phyloP scores from a whole-genome alignment of 2,797 vertebrate species.

The Cynodonichthys magdalenae region DNA sequence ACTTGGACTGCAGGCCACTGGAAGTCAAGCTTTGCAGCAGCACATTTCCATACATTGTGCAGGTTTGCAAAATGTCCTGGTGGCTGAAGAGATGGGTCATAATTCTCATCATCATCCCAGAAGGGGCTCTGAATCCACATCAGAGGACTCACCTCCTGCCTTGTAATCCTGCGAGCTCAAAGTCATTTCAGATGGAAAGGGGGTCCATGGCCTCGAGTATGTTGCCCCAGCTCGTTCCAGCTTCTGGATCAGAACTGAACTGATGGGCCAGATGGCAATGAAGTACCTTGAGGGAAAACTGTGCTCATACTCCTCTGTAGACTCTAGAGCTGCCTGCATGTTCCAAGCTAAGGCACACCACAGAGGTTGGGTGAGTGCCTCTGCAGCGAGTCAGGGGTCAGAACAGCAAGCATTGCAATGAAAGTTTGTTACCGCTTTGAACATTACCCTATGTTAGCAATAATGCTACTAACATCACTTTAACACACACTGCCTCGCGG shows the following conservation, averaged over 20 bases:
- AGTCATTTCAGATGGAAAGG: not conserved
- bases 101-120: not conserved
- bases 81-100: not conserved
- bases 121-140: not conserved
- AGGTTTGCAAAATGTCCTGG: not conserved
- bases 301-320: not conserved
- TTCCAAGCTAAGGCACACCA: not conserved
- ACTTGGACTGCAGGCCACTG: not conserved
- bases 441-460: no score
- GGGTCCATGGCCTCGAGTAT: no score
- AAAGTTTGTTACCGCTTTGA: no score
- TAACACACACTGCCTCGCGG: no score
- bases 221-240: not conserved
- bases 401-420: no score
- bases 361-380: not conserved
- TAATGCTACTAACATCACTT: no score
- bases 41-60: not conserved
- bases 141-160: not conserved
- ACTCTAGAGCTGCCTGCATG: not conserved
- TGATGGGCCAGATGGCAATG: not conserved
- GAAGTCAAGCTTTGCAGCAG: not conserved
- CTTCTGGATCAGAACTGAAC: not conserved
- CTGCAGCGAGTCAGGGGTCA: no score
- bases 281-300: not conserved
- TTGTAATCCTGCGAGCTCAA: not conserved